Evolutionary conservation across 2,797 vertebrate species (phyloP), one percentile per base, ranked within the genome.

Genomic region (Sebastes iracundus): DNA sequence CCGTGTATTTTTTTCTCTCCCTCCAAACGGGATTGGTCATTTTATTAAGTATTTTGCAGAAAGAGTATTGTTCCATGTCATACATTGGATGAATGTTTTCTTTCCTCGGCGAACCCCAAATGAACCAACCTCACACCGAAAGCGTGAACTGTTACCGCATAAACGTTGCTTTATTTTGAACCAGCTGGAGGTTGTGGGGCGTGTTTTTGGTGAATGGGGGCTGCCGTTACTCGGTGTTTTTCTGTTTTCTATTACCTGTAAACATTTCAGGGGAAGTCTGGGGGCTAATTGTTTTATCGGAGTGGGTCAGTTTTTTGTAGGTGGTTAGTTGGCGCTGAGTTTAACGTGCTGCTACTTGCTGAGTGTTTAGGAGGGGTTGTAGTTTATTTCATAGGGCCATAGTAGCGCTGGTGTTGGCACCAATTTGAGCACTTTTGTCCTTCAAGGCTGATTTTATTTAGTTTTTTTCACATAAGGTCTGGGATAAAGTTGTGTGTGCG

Each of bases 391-490:
- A 79, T 60, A 67, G 83, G 81, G 88, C 84, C 82, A 69, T 65
- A 69, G 89, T 77, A 86, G 87, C 81, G 72, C 82, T 77, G 87
- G 68, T 85, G 59, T 91, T 72, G 68, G 89, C 90, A 91, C 87
- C 89, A 68, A 86, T 88, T 87, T 89, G 81, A 93, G 93, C 94
- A 94, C 93, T 94, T 94, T 92, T 89, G 79, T 89, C 88, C 83
- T 61, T 86, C 28, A 63, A 77, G 72, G 83, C 80, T 77, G 71
- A 72, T 61, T 86, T 69, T 53, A 35, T 56, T 67, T n/a, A 77
- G 72, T 35, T 52, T 72, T 22, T 22, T 58, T 52, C 46, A 73
- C 55, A 80, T 73, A 56, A 81, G 46, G 56, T 87, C 84, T 86
- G 75, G 82, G 74, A 68, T 80, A 27, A 73, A 23, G n/a, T 42